A percentile compares a stretch with the other conserved stretches of the same genome.
Conservation (phyloP, 2,797 vertebrate species). For the Pempheris klunzingeri region DNA sequence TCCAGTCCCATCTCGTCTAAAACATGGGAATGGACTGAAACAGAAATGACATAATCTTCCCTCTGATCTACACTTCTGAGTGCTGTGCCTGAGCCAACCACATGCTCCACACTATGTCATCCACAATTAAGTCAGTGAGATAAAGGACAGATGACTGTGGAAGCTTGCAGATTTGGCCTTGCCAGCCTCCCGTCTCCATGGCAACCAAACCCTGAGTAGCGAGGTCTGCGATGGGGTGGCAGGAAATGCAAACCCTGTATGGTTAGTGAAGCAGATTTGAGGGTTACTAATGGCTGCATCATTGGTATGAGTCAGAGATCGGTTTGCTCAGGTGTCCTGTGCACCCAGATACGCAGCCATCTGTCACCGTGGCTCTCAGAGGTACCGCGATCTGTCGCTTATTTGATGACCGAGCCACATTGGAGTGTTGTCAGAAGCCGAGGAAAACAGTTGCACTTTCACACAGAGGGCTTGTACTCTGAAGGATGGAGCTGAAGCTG, state of each 20-base stretch:
- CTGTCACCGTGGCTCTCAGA: conserved; percentile 78
- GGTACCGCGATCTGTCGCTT: conserved; percentile 67
- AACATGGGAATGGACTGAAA: not conserved
- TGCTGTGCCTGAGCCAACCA: conserved; percentile 35
- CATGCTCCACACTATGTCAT: conserved; percentile 66
- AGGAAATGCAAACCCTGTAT: conserved; percentile 79
- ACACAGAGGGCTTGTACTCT: conserved; percentile 13
- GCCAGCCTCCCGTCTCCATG: conserved; percentile 75
- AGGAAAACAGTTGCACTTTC: conserved; percentile 8
- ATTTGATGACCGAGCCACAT: conserved; percentile 48
- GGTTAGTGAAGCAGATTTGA: conserved; percentile 71
- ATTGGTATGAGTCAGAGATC: conserved; percentile 80
- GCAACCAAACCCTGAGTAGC: conserved; percentile 73
- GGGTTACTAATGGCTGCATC: conserved; percentile 79
- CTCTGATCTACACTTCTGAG: conserved; percentile 49
- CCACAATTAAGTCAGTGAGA: conserved; percentile 75
- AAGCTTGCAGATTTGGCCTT: conserved; percentile 76
- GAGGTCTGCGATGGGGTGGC: conserved; percentile 62
- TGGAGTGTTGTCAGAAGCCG: conserved; percentile 32
- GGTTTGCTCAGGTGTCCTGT: conserved; percentile 83
- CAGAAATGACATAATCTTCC: conserved; percentile 11
- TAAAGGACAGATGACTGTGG: conserved; percentile 76
- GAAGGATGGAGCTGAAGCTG: not conserved
- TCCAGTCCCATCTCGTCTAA: conserved; percentile 13
- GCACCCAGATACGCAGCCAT: conserved; percentile 78